Evolutionary conservation across 92 coral and sea anemone genomes (phyloP).

Genomic region (Phenganax stokvisi): DNA sequence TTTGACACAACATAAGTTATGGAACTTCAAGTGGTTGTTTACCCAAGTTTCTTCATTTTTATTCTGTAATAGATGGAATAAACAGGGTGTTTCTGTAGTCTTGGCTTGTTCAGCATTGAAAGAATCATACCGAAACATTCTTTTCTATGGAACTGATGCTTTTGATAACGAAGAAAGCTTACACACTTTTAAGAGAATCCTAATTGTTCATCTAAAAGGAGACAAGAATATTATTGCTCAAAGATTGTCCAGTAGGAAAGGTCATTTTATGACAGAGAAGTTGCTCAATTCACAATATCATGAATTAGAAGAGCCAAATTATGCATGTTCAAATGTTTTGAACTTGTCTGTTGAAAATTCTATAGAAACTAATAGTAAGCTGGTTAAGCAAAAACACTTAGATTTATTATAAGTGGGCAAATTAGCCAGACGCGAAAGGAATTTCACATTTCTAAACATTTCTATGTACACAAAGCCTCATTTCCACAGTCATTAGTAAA

Average conservation of each 20-base stretch:
- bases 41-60: background rate
- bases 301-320: conserved; percentile 57
- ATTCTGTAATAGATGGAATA: conserved; percentile 57
- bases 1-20: background rate
- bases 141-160: conserved; percentile 59
- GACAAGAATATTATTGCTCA: conserved; percentile 62
- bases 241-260: conserved; percentile 59
- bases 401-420: background rate
- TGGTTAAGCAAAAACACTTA: background rate
- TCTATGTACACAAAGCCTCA: too few species aligned
- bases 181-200: conserved; percentile 39
- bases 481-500: too few species aligned
- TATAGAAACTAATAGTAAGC: conserved; percentile 51
- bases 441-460: too few species aligned
- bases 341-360: conserved; percentile 59
- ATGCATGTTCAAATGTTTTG: conserved; percentile 45
- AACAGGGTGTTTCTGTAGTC: conserved; percentile 68
- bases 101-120: conserved; percentile 91
- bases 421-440: background rate
- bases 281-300: conserved; percentile 78
- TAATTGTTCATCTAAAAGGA: conserved; percentile 69
- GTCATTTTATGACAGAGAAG: conserved; percentile 66
- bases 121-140: conserved; percentile 67
- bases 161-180: conserved; percentile 19
- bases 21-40: background rate